Conservation (phyloP, 2,888 invertebrate species). For the Nomada lathburiana region DNA sequence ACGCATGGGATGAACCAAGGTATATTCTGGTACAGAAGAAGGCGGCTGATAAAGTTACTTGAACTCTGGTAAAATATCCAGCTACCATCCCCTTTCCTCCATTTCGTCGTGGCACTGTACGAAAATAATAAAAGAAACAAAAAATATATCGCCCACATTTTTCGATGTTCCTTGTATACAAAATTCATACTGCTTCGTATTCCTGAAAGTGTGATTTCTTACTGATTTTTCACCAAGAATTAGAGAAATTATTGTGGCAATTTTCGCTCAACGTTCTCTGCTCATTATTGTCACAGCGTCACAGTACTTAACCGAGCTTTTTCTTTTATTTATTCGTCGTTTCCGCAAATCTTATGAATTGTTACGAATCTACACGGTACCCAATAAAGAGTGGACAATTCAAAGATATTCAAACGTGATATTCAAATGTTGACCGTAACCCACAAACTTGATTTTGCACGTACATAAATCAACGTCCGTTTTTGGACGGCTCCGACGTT, state of each 20-base stretch:
- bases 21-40: slow-evolving; percentile 55
- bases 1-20: slow-evolving; percentile 65
- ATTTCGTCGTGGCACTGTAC: slow-evolving; percentile 21
- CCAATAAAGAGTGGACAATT: slow-evolving; percentile 26
- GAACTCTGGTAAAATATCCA: slow-evolving; percentile 46
- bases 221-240: neutral
- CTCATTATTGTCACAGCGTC: no score
- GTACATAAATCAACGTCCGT: slow-evolving; percentile 74
- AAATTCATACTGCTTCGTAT: neutral
- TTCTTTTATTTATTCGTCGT: neutral
- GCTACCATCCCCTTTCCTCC: slow-evolving; percentile 21
- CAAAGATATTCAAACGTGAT: slow-evolving; percentile 79
- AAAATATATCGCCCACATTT: slow-evolving; percentile 4
- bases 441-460: slow-evolving; percentile 77
- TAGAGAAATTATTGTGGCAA: no score
- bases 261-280: no score
- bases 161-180: slow-evolving; percentile 18
- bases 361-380: neutral
- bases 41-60: slow-evolving; percentile 56
- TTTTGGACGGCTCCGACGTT: slow-evolving; percentile 56
- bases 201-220: neutral
- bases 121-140: neutral
- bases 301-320: neutral
- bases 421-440: slow-evolving; percentile 79
- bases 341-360: neutral